Conservation (phyloP, 2,888 invertebrate genomes). For the Griposia aprilina region DNA sequence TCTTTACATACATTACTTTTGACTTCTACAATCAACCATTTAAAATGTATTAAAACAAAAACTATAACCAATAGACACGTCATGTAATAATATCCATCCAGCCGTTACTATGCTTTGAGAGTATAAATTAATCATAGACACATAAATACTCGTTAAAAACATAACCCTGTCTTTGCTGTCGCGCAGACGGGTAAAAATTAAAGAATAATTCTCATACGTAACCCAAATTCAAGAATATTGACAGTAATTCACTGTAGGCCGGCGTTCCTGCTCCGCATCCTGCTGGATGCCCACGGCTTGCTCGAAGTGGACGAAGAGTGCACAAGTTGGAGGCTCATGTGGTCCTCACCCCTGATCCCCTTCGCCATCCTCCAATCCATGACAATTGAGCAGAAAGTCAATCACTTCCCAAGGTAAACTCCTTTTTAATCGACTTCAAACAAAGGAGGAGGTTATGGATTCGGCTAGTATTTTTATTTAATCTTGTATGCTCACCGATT, state of each 20-base stretch:
- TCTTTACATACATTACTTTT: no score
- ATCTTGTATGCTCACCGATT: no score
- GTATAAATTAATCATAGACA: background rate
- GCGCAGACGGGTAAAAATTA: background rate
- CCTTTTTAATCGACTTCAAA: background rate
- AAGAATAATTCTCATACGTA: background rate
- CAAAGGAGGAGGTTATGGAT: background rate
- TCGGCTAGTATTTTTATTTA: background rate
- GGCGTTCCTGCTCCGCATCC: constrained; percentile 13
- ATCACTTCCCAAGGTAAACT: constrained; percentile 73
- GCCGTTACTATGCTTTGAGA: background rate
- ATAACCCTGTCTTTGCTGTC: background rate
- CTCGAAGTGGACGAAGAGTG: constrained; percentile 49
- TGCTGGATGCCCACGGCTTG: constrained; percentile 72
- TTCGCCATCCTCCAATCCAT: constrained; percentile 61
- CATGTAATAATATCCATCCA: background rate
- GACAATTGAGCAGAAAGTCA: constrained; percentile 67
- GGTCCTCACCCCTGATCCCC: constrained; percentile 66
- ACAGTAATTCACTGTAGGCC: constrained; percentile 62
- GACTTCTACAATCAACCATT: no score
- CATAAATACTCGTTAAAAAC: background rate
- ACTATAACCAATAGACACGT: background rate
- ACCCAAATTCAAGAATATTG: constrained; percentile 57
- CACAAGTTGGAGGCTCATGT: constrained; percentile 68
- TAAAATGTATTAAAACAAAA: no score